phyloP scores from a whole-genome alignment of 2,888 invertebrate species.

The Meta bourneti region DNA sequence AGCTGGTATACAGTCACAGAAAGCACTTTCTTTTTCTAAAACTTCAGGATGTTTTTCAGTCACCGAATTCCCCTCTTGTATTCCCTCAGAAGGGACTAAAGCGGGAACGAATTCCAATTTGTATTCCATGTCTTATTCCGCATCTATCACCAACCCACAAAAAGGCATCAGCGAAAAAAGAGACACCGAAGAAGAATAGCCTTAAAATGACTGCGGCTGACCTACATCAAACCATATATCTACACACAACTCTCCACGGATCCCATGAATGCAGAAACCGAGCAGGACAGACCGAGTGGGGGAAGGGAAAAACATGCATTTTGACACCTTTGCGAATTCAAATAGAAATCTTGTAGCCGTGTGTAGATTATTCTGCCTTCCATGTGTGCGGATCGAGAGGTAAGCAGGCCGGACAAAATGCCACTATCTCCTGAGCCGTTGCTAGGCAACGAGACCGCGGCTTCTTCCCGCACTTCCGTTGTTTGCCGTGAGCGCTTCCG shows the following conservation, averaged over 20 bases:
- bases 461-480: conserved; percentile 37
- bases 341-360: conserved; percentile 14
- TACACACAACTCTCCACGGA: not conserved
- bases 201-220: not conserved
- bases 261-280: not conserved
- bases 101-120: too few relatives aligned
- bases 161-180: too few relatives aligned
- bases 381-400: not conserved
- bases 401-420: conserved; percentile 27
- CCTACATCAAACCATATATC: not conserved
- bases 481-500: conserved; percentile 55
- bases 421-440: conserved; percentile 26
- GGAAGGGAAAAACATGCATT: not conserved
- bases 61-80: too few relatives aligned
- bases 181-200: too few relatives aligned
- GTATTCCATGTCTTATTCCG: too few relatives aligned
- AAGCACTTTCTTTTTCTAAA: too few relatives aligned
- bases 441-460: conserved; percentile 21
- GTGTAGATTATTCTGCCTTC: conserved; percentile 18
- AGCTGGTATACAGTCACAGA: too few relatives aligned
- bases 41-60: too few relatives aligned
- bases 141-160: too few relatives aligned
- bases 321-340: conserved; percentile 9
- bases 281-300: not conserved
- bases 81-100: too few relatives aligned